Evolutionary conservation across 2,113 vertebrate species (phyloP).

Genomic region (Alethe diademata): DNA sequence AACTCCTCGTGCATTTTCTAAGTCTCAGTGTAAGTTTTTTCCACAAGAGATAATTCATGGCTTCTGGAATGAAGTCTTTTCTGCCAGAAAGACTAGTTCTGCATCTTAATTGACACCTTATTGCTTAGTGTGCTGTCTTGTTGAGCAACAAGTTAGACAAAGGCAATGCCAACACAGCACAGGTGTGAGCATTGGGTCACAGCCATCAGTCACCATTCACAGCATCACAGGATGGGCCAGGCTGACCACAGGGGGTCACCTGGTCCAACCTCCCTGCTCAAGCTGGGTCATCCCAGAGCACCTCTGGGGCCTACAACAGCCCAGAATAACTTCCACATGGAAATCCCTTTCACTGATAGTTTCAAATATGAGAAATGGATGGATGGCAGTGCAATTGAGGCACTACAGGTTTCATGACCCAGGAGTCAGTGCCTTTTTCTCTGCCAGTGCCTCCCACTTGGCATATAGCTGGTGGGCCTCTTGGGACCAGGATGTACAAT

Average conservation of each 20-base stretch:
- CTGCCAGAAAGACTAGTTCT: neutral
- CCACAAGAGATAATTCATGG: neutral
- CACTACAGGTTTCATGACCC: neutral
- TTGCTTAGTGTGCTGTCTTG: neutral
- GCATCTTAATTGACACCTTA: neutral
- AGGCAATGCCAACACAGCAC: neutral
- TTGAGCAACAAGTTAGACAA: neutral
- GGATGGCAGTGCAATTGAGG: rapidly evolving
- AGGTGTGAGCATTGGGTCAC: neutral
- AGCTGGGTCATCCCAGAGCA: neutral
- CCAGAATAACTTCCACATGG: neutral
- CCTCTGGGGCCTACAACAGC: neutral
- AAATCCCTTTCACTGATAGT: neutral
- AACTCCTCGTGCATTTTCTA: neutral
- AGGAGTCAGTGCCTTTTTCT: neutral
- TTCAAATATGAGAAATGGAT: neutral
- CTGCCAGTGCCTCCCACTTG: neutral
- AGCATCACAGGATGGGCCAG: neutral
- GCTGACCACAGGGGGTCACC: neutral
- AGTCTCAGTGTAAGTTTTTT: neutral
- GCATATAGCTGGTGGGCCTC: neutral
- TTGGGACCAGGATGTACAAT: neutral
- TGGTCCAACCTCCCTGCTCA: neutral
- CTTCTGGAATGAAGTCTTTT: neutral
- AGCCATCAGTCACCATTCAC: neutral